A percentile compares a stretch with the other conserved stretches of the same genome.
These are phyloP conservation scores for Furcifer pardalis DNA, from an alignment of 2,797 vertebrate genomes.

Conservation along the genomic window DNA sequence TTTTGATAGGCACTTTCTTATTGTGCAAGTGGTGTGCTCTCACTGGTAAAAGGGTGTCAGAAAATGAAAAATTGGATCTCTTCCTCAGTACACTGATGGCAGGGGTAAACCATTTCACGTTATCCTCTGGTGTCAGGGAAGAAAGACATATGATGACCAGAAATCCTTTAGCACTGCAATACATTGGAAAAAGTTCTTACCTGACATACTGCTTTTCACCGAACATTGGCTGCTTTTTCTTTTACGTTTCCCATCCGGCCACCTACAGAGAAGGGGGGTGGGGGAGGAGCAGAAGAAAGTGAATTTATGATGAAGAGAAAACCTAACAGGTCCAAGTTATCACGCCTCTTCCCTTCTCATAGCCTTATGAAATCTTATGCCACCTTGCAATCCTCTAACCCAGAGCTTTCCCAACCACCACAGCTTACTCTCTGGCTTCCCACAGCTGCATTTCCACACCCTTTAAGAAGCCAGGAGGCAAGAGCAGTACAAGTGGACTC, in stretches of 20 bases:
- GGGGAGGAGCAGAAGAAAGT: neutral
- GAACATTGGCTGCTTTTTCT: conserved; percentile 99
- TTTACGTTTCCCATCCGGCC: conserved; percentile 99
- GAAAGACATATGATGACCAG: neutral
- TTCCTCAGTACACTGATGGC: neutral
- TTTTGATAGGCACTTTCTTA: neutral
- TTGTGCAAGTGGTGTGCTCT: neutral
- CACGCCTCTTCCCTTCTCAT: neutral
- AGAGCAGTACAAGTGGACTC: neutral
- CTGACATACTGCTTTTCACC: conserved; percentile 97
- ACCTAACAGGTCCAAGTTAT: neutral
- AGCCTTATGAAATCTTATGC: neutral
- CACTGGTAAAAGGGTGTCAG: neutral
- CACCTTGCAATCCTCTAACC: neutral
- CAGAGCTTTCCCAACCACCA: neutral
- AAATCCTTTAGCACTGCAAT: neutral
- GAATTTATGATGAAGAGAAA: neutral
- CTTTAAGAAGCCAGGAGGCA: conserved; percentile 16
- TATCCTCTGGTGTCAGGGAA: neutral
- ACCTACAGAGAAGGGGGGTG: conserved; percentile 77
- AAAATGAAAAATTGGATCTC: neutral
- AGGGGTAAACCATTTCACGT: neutral
- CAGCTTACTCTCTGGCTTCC: neutral
- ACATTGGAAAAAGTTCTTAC: conserved; percentile 72
- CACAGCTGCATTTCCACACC: conserved; percentile 2